A percentile compares a stretch with the other conserved stretches of the same genome.
phyloP scores from a whole-genome alignment of 2,797 vertebrate species.

The Hypotaenidia okinawae region DNA sequence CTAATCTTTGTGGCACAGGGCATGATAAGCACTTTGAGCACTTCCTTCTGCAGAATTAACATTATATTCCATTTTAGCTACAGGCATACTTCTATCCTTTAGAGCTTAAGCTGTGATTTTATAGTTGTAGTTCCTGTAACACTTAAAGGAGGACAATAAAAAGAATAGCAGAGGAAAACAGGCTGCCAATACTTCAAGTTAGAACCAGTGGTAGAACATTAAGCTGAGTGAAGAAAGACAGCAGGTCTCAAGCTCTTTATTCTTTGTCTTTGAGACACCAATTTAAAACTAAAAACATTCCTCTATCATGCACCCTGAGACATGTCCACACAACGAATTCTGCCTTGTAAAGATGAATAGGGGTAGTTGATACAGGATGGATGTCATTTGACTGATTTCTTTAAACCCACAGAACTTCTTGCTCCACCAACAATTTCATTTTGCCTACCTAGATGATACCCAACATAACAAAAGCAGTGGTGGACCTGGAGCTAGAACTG shows the following conservation, averaged over 20 bases:
- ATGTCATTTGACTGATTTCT: background rate
- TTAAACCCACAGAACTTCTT: background rate
- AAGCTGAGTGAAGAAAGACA: background rate
- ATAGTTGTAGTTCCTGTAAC: background rate
- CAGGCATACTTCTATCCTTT: background rate
- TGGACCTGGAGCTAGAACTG: background rate
- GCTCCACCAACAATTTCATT: background rate
- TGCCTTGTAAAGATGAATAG: constrained; percentile 19
- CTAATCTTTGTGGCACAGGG: background rate
- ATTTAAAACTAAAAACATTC: background rate
- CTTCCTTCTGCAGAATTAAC: background rate
- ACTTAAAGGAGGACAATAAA: background rate
- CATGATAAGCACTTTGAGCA: background rate
- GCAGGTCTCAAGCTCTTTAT: background rate
- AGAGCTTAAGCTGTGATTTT: background rate
- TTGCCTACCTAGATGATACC: background rate
- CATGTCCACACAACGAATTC: background rate
- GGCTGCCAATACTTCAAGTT: background rate
- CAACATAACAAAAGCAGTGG: background rate
- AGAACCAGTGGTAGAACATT: background rate
- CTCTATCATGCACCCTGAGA: background rate
- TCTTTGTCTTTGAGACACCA: background rate
- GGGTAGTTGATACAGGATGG: background rate
- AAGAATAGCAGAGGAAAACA: background rate
- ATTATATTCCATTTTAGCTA: background rate